These are phyloP conservation scores for Microcebus ravelobensis DNA, from an alignment of 2,113 vertebrate species.

Conservation along the genomic window DNA sequence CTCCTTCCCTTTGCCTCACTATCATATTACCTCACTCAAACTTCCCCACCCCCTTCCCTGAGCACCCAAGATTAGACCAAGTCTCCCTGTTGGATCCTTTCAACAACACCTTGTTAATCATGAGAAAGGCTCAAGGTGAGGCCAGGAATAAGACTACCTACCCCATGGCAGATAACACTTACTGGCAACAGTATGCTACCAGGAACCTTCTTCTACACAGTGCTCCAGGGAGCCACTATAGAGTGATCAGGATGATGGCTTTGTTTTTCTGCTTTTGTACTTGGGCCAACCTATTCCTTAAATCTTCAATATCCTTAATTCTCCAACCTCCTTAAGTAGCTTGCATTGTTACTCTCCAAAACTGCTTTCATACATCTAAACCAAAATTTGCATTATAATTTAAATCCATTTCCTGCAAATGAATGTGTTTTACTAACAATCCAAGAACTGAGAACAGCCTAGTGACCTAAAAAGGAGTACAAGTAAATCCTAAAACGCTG, in stretches of 20 bases:
- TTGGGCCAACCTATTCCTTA: not conserved
- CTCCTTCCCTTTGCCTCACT: not conserved
- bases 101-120: not conserved
- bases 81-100: not conserved
- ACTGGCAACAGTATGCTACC: not conserved
- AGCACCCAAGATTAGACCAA: not conserved
- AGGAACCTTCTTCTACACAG: not conserved
- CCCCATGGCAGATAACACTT: not conserved
- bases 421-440: conserved; percentile 38
- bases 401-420: conserved; percentile 67
- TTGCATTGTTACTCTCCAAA: not conserved
- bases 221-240: not conserved
- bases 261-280: not conserved
- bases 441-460: conserved; percentile 42
- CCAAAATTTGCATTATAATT: conserved; percentile 56
- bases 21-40: not conserved
- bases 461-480: conserved; percentile 24
- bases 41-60: not conserved
- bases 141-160: not conserved
- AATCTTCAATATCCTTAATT: not conserved
- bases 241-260: not conserved
- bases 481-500: conserved; percentile 44
- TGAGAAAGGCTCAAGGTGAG: not conserved
- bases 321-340: not conserved
- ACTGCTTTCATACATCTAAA: not conserved